These are phyloP conservation scores for Pyrocephalus nanus DNA, from an alignment of 2,797 vertebrate species.

Conservation along the genomic window DNA sequence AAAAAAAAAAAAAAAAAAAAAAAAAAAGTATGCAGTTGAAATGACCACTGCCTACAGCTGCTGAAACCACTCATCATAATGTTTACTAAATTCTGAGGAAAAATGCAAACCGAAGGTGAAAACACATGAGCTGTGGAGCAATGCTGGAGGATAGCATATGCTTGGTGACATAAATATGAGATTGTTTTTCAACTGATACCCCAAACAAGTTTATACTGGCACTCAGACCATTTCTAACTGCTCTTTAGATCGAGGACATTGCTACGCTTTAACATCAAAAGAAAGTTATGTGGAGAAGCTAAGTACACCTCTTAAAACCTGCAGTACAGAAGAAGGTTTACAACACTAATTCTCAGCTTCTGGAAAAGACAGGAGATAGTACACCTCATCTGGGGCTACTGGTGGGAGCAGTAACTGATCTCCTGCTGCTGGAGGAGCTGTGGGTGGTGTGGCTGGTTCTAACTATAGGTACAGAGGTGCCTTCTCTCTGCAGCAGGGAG, in stretches of 20 bases:
- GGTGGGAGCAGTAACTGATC: neutral
- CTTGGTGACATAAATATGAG: neutral
- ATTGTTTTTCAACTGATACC: neutral
- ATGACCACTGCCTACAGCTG: neutral
- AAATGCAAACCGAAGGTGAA: conserved; percentile 2
- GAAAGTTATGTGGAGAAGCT: neutral
- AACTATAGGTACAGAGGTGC: neutral
- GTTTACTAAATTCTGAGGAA: neutral
- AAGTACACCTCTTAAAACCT: neutral
- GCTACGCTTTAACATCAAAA: neutral
- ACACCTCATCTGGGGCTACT: neutral
- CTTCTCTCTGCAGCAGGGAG: neutral
- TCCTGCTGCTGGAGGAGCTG: neutral
- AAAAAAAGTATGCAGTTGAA: neutral
- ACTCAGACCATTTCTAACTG: neutral
- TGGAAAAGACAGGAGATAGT: neutral
- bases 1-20: neutral
- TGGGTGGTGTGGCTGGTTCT: neutral
- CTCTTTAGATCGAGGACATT: neutral
- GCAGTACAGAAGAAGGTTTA: neutral
- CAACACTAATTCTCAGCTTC: neutral
- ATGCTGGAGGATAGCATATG: neutral
- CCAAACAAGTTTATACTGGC: neutral
- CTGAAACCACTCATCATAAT: neutral
- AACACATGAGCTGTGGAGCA: neutral